Percentiles rank a stretch among this genome's conserved stretches.
phyloP scores from a whole-genome alignment of 2,797 vertebrate species.

The Schizopygopsis malacanthus region DNA sequence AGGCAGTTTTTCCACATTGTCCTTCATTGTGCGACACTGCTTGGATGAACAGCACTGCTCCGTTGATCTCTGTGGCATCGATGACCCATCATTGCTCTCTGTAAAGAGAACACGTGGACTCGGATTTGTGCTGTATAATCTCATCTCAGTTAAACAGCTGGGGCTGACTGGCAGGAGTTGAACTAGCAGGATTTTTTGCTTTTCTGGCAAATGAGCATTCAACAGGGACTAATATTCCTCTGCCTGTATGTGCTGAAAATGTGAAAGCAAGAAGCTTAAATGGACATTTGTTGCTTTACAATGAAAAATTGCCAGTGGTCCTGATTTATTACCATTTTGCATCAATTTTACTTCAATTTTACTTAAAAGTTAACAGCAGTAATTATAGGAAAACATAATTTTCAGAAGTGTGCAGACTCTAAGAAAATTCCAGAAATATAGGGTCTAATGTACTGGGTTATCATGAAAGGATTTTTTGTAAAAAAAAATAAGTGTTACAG shows the following conservation, averaged over 20 bases:
- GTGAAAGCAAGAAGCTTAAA: background rate
- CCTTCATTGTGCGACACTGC: background rate
- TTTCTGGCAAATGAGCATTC: constrained; percentile 34
- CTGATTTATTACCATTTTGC: background rate
- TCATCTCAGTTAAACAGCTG: constrained; percentile 29
- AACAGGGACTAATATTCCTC: background rate
- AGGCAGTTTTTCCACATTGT: background rate
- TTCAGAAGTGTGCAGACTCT: background rate
- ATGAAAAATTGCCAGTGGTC: background rate
- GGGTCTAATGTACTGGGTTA: background rate
- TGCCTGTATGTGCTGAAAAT: background rate
- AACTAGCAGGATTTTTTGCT: constrained; percentile 30
- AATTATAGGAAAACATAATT: background rate
- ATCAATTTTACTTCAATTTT: background rate
- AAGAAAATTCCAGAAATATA: background rate
- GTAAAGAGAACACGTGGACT: constrained; percentile 21
- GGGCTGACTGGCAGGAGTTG: background rate
- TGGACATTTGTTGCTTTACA: background rate
- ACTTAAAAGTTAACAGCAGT: background rate
- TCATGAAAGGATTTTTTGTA: no score
- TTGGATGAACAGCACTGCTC: no score
- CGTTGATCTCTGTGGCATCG: background rate
- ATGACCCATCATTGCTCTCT: constrained; percentile 3
- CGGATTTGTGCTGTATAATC: constrained; percentile 47
- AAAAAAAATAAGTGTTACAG: no score